A percentile compares a stretch with the other conserved stretches of the same genome.
Conservation (phyloP, 2,797 vertebrate species). For the Thunnus albacares region DNA sequence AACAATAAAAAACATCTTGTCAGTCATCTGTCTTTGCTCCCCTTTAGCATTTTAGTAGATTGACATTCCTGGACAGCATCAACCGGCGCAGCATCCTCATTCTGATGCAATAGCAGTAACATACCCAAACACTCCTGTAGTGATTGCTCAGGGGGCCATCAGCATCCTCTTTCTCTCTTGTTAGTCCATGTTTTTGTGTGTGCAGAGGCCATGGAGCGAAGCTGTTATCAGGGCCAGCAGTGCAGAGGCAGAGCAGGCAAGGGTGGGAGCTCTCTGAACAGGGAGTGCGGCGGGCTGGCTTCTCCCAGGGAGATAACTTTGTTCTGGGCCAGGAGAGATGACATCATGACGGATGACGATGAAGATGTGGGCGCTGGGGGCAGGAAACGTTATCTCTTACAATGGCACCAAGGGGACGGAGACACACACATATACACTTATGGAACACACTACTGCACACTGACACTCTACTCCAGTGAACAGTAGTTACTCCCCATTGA, state of each 20-base stretch:
- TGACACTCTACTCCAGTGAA: conserved; percentile 51
- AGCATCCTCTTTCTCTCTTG: conserved; percentile 28
- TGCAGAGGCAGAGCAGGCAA: conserved; percentile 57
- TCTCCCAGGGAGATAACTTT: conserved; percentile 83
- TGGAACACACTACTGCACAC: conserved; percentile 24
- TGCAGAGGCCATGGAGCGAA: conserved; percentile 24
- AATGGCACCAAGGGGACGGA: conserved; percentile 53
- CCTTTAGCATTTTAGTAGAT: not conserved
- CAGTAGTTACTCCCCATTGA: conserved; percentile 44
- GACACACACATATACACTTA: conserved; percentile 49
- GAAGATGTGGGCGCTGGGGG: conserved; percentile 68
- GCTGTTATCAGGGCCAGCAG: conserved; percentile 72
- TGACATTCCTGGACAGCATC: conserved; percentile 31
- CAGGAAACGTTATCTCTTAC: conserved; percentile 81
- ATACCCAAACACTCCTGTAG: conserved; percentile 33
- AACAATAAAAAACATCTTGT: conserved; percentile 8
- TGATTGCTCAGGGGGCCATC: conserved; percentile 24
- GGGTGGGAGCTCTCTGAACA: conserved; percentile 74
- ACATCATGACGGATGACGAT: conserved; percentile 83
- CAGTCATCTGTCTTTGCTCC: conserved; percentile 24
- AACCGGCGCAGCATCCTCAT: conserved; percentile 24
- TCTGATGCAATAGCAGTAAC: conserved; percentile 51
- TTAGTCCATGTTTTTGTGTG: conserved; percentile 42
- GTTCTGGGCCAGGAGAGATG: conserved; percentile 79
- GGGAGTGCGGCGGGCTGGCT: conserved; percentile 57